These are phyloP conservation scores for Myotis vivesi DNA, from an alignment of 2,797 vertebrate species.

Conservation along the genomic window DNA sequence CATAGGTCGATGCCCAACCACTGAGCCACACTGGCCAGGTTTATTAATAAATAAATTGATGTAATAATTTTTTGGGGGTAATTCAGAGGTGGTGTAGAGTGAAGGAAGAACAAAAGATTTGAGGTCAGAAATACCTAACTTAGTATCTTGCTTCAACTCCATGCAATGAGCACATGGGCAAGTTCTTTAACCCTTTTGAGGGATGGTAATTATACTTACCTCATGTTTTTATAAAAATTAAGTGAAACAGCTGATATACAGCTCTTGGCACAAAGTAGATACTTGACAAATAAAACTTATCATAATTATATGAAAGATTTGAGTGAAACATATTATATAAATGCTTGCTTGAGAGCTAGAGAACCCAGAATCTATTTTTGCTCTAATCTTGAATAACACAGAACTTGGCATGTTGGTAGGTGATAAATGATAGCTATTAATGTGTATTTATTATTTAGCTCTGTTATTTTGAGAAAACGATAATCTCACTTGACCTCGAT, in stretches of 20 bases:
- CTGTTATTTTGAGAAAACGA: constrained; percentile 25
- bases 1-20: not conserved
- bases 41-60: not conserved
- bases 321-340: constrained; percentile 1
- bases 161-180: not conserved
- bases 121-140: not conserved
- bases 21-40: too few relatives aligned
- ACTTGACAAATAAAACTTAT: constrained; percentile 38
- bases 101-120: not conserved
- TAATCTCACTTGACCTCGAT: not conserved
- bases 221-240: not conserved
- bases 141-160: not conserved
- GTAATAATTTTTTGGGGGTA: not conserved
- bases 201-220: constrained; percentile 18
- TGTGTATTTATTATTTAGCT: constrained; percentile 46
- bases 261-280: constrained; percentile 33
- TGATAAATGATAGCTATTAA: constrained; percentile 42
- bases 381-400: constrained; percentile 41
- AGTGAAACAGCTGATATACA: constrained; percentile 31
- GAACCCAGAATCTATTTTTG: constrained; percentile 35
- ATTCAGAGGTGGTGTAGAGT: not conserved
- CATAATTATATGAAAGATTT: not conserved
- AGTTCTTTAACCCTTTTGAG: not conserved
- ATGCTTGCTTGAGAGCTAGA: constrained; percentile 19
- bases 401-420: constrained; percentile 25